A percentile compares a stretch with the other conserved stretches of the same genome.
Evolutionary conservation across 2,797 vertebrate species (phyloP).

Genomic region (Huso huso): DNA sequence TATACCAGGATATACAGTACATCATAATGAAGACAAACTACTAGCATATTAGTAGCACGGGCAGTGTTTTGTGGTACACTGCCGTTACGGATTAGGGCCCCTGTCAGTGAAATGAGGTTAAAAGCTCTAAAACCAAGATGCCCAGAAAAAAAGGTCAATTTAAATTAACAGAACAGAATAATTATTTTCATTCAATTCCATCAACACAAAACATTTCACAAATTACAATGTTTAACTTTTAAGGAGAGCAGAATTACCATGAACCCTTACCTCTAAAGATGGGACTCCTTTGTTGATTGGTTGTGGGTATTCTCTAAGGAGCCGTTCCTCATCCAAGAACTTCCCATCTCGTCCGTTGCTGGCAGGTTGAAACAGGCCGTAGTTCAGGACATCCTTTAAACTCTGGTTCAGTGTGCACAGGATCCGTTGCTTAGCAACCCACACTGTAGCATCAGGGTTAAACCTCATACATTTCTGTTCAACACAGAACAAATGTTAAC

Average conservation of each 20-base stretch:
- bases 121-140: background rate
- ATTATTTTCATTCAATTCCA: background rate
- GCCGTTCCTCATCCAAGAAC: constrained; percentile 85
- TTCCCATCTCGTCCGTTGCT: constrained; percentile 76
- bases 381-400: constrained; percentile 90
- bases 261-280: constrained; percentile 69
- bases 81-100: background rate
- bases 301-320: constrained; percentile 83
- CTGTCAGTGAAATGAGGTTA: background rate
- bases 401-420: constrained; percentile 85
- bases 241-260: background rate
- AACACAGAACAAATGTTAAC: constrained; percentile 18
- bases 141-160: background rate
- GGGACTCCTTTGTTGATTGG: constrained; percentile 74
- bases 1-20: no score
- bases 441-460: constrained; percentile 79
- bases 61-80: background rate
- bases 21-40: no score
- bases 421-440: constrained; percentile 86
- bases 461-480: constrained; percentile 87
- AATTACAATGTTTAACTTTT: background rate
- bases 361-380: constrained; percentile 86
- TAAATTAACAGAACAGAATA: background rate
- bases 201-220: no score
- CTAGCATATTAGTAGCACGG: no score